Percentiles rank a stretch among this genome's conserved stretches.
phyloP scores from a whole-genome alignment of 2,888 invertebrate species.

The Coenonympha arcania region DNA sequence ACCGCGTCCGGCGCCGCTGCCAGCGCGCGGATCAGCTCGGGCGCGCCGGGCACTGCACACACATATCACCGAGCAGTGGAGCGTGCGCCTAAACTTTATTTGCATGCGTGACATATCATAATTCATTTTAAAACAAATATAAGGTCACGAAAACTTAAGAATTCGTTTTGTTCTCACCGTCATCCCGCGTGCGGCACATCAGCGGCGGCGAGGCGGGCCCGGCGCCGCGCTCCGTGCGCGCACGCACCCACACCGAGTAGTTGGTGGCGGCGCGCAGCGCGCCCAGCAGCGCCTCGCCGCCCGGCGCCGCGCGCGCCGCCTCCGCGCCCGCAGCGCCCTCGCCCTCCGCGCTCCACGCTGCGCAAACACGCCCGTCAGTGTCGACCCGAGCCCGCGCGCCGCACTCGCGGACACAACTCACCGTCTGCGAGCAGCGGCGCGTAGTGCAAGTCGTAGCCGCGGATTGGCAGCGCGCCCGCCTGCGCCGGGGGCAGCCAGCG shows the following conservation, averaged over 20 bases:
- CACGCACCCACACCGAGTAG: slow-evolving; percentile 86
- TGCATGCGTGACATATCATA: no score
- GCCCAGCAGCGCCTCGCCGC: slow-evolving; percentile 73
- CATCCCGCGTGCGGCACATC: slow-evolving; percentile 84
- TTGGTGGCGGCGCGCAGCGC: slow-evolving; percentile 85
- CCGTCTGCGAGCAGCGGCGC: slow-evolving; percentile 61
- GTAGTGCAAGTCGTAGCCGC: slow-evolving; percentile 87
- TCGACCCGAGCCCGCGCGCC: not conserved
- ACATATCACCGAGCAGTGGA: not conserved
- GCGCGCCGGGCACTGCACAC: slow-evolving; percentile 82
- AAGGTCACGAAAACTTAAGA: no score
- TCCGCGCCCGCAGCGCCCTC: slow-evolving; percentile 27
- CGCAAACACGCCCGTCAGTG: not conserved
- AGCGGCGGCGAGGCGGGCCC: slow-evolving; percentile 82
- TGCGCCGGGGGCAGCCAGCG: slow-evolving; percentile 75
- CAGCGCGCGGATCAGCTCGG: slow-evolving; percentile 82
- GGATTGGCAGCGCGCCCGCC: slow-evolving; percentile 76
- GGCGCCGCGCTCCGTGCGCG: slow-evolving; percentile 83
- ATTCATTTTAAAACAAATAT: no score
- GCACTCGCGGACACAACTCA: slow-evolving; percentile 37
- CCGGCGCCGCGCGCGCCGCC: slow-evolving; percentile 29
- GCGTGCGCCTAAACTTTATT: no score
- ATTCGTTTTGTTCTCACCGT: no score
- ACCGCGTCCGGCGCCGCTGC: slow-evolving; percentile 83
- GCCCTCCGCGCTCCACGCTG: not conserved